A percentile compares a stretch with the other conserved stretches of the same genome.
phyloP scores from a whole-genome alignment of 2,797 vertebrate genomes.

The Enteromius fasciolatus region DNA sequence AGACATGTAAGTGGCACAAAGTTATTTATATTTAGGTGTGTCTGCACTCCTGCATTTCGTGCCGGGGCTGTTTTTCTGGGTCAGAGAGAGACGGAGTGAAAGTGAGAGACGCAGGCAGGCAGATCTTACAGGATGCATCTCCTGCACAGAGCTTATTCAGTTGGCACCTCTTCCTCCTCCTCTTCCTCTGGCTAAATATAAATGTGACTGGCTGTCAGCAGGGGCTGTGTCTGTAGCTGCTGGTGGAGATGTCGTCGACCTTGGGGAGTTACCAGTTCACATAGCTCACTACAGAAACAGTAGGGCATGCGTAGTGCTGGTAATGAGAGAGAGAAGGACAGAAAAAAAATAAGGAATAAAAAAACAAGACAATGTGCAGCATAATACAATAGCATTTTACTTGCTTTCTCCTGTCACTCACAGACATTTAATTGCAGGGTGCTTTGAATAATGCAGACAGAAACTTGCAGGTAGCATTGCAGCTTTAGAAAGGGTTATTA shows the following conservation, averaged over 20 bases:
- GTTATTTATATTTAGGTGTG: conserved; percentile 77
- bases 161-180: conserved; percentile 66
- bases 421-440: conserved; percentile 59
- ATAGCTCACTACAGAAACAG: conserved; percentile 40
- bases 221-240: conserved; percentile 54
- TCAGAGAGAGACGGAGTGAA: conserved; percentile 67
- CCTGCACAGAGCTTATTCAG: conserved; percentile 31
- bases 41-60: conserved; percentile 69
- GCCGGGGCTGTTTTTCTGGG: conserved; percentile 77
- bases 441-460: conserved; percentile 68
- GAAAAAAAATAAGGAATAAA: background rate
- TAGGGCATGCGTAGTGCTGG: conserved; percentile 7
- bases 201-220: conserved; percentile 53
- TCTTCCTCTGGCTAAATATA: conserved; percentile 69
- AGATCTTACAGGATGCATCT: conserved; percentile 39
- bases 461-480: conserved; percentile 61
- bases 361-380: background rate
- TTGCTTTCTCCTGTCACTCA: conserved; percentile 52
- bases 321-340: conserved; percentile 20
- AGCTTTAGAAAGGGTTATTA: conserved; percentile 46
- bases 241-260: conserved; percentile 69
- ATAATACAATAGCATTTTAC: conserved; percentile 21
- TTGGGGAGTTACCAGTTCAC: conserved; percentile 57
- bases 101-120: conserved; percentile 43
- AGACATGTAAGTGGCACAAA: conserved; percentile 77